Percentiles rank a stretch among this genome's conserved stretches.
Conservation (phyloP, 2,888 invertebrate genomes). For the Patella depressa region DNA sequence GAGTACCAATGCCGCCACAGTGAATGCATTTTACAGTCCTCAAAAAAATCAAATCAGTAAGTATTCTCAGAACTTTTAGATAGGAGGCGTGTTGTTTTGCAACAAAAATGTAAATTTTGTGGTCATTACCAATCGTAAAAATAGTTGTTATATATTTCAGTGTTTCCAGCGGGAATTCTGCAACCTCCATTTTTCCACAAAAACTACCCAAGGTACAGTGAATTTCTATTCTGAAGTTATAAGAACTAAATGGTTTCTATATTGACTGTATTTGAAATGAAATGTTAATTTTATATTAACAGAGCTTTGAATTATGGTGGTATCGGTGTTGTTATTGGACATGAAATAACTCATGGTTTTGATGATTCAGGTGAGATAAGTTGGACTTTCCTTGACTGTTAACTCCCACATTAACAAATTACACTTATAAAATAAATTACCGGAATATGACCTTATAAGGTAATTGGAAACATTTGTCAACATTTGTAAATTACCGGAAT, state of each 20-base stretch:
- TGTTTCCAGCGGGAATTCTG: slow-evolving; percentile 70
- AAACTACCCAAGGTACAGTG: slow-evolving; percentile 82
- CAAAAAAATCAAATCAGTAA: slow-evolving; percentile 92
- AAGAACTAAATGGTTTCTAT: background rate
- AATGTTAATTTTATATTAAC: slow-evolving; percentile 14
- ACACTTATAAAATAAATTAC: too few species aligned
- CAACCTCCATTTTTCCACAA: slow-evolving; percentile 76
- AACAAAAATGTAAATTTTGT: too few species aligned
- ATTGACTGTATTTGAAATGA: background rate
- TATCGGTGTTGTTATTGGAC: slow-evolving; percentile 98
- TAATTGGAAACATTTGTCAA: too few species aligned
- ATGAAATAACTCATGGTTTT: slow-evolving; percentile 95
- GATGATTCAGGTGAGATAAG: slow-evolving; percentile 73
- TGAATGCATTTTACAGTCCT: slow-evolving; percentile 93
- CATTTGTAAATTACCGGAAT: too few species aligned
- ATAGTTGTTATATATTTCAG: slow-evolving; percentile 72
- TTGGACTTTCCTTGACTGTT: too few species aligned
- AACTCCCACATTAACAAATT: too few species aligned
- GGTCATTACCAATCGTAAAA: too few species aligned
- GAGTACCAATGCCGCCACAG: slow-evolving; percentile 73
- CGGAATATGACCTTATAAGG: too few species aligned
- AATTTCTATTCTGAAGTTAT: background rate
- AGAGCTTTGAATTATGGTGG: slow-evolving; percentile 93
- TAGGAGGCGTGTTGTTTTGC: too few species aligned
- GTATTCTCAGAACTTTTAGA: slow-evolving; percentile 31